phyloP scores from a whole-genome alignment of 2,797 vertebrate genomes.

The Pristis pectinata region DNA sequence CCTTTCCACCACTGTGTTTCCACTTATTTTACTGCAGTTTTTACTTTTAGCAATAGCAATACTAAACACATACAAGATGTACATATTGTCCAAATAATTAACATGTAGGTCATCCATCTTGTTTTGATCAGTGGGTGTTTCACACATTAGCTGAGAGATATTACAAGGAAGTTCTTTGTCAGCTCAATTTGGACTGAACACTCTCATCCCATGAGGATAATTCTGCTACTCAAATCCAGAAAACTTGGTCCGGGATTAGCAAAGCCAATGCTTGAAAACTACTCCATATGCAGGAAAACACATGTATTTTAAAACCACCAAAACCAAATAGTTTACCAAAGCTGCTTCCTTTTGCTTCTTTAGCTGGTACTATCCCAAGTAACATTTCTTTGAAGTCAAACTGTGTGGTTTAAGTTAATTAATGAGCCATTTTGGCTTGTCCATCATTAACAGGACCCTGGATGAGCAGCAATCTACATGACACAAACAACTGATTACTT shows the following conservation, averaged over 20 bases:
- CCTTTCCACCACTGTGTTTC: background rate
- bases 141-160: background rate
- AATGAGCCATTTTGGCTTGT: background rate
- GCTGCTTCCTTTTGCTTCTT: background rate
- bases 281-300: background rate
- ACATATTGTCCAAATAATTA: background rate
- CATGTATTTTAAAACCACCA: background rate
- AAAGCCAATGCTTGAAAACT: background rate
- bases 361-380: background rate
- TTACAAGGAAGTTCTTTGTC: background rate
- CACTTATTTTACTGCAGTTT: background rate
- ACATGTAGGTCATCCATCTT: background rate
- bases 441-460: background rate
- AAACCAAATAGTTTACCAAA: background rate
- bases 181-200: background rate
- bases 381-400: background rate
- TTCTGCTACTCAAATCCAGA: background rate
- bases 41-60: background rate
- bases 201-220: background rate
- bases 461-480: background rate
- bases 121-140: background rate
- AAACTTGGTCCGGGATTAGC: background rate
- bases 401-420: background rate
- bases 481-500: background rate
- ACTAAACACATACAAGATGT: background rate